Conservation (phyloP, 2,113 vertebrate species). For the Burhinus bistriatus region DNA sequence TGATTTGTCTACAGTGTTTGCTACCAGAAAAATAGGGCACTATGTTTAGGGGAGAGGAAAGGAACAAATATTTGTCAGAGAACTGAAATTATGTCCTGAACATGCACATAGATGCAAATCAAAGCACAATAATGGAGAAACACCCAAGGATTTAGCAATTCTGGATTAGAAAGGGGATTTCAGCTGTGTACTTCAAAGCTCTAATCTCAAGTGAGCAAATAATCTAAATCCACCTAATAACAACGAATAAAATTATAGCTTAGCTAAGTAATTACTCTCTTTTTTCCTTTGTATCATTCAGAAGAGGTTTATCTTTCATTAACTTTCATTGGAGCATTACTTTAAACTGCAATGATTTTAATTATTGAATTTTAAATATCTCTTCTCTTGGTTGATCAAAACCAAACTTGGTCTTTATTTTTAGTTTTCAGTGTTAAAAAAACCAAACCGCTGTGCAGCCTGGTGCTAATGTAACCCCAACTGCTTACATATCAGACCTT, state of each 20-base stretch:
- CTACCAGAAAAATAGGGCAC: neutral
- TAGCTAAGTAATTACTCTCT: conserved; percentile 7
- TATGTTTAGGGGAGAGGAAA: neutral
- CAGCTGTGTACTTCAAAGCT: conserved; percentile 46
- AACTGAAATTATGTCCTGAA: conserved; percentile 20
- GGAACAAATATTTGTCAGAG: neutral
- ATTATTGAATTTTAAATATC: neutral
- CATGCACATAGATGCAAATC: conserved; percentile 2
- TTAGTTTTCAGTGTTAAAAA: neutral
- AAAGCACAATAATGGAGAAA: conserved; percentile 8
- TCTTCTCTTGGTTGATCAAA: neutral
- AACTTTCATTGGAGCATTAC: neutral
- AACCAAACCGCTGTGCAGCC: neutral
- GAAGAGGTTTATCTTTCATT: neutral
- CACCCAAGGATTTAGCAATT: conserved; percentile 53
- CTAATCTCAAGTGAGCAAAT: conserved; percentile 59
- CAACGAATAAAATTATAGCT: conserved; percentile 9
- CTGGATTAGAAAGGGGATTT: conserved; percentile 63
- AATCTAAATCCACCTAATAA: conserved; percentile 65
- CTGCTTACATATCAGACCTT: neutral
- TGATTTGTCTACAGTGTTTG: neutral
- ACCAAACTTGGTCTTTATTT: neutral
- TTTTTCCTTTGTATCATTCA: neutral
- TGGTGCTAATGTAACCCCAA: neutral
- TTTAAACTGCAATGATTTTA: neutral